These are phyloP conservation scores for Macrobrachium rosenbergii DNA, from an alignment of 1,140 invertebrate genomes.

Conservation along the genomic window DNA sequence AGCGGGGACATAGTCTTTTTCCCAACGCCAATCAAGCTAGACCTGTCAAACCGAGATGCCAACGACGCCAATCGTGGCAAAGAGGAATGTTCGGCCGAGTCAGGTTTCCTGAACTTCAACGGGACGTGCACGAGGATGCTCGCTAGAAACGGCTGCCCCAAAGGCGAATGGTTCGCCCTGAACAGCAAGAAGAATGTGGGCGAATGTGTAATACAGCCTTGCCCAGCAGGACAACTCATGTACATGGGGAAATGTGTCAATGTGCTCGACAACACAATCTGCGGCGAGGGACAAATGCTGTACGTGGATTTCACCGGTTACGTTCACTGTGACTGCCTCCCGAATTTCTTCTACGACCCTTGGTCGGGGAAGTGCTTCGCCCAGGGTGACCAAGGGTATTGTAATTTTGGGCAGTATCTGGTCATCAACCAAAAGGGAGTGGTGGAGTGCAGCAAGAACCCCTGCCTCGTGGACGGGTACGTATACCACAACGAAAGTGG, in stretches of 20 bases:
- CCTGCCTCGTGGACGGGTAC: conserved; percentile 38
- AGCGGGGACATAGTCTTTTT: too few relatives aligned
- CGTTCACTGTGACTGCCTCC: conserved; percentile 53
- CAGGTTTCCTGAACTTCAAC: not conserved
- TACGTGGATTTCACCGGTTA: conserved; percentile 46
- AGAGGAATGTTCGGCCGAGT: too few relatives aligned
- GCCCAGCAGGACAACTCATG: conserved; percentile 37
- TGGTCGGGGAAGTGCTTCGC: conserved; percentile 44
- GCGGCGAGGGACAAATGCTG: conserved; percentile 50
- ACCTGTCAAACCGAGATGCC: too few relatives aligned
- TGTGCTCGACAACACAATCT: conserved; percentile 33
- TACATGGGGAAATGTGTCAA: conserved; percentile 42
- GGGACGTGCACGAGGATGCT: conserved; percentile 31
- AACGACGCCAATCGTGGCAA: too few relatives aligned
- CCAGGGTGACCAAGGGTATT: conserved; percentile 36
- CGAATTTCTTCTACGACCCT: conserved; percentile 49
- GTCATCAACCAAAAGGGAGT: conserved; percentile 15
- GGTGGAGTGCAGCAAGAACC: conserved; percentile 48
- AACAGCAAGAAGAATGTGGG: not conserved
- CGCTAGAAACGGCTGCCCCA: conserved; percentile 5
- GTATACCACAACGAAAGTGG: conserved; percentile 22
- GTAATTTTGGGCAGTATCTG: conserved; percentile 44
- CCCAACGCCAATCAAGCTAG: too few relatives aligned
- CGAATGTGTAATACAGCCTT: conserved; percentile 34
- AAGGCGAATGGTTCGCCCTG: conserved; percentile 53